These are phyloP conservation scores for Tamias sibiricus DNA, from an alignment of 2,113 vertebrate species.

Conservation along the genomic window DNA sequence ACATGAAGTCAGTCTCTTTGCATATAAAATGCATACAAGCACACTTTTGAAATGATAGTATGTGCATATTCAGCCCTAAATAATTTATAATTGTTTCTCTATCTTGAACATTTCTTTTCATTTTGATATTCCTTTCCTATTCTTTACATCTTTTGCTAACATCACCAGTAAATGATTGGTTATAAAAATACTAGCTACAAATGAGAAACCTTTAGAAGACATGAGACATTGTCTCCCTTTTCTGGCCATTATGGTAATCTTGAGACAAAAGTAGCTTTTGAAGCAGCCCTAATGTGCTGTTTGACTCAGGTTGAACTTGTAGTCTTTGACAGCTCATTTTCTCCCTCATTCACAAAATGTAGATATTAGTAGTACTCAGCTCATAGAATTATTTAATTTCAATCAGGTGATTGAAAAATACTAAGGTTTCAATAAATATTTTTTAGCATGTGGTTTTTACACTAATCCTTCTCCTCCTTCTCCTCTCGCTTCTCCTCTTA, in stretches of 20 bases:
- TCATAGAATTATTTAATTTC: neutral
- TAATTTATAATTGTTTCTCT: conserved; percentile 33
- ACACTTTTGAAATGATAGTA: neutral
- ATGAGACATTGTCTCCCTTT: neutral
- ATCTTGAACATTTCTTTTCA: neutral
- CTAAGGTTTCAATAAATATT: neutral
- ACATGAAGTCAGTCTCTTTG: neutral
- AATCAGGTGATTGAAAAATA: neutral
- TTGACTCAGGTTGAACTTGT: neutral
- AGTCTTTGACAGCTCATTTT: neutral
- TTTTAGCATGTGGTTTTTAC: neutral
- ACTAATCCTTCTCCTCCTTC: neutral
- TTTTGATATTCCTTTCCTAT: neutral
- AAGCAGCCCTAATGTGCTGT: neutral
- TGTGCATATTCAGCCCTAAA: neutral
- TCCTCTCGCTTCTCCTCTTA: neutral
- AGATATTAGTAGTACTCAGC: neutral
- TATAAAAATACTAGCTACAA: neutral
- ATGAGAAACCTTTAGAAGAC: neutral
- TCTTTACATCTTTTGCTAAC: neutral
- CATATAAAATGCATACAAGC: neutral
- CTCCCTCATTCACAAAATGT: neutral
- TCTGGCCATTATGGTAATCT: neutral
- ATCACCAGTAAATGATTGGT: neutral
- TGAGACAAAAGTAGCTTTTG: neutral